These are phyloP conservation scores for Elaeidobius kamerunicus DNA, from an alignment of 2,888 invertebrate species.

Conservation along the genomic window DNA sequence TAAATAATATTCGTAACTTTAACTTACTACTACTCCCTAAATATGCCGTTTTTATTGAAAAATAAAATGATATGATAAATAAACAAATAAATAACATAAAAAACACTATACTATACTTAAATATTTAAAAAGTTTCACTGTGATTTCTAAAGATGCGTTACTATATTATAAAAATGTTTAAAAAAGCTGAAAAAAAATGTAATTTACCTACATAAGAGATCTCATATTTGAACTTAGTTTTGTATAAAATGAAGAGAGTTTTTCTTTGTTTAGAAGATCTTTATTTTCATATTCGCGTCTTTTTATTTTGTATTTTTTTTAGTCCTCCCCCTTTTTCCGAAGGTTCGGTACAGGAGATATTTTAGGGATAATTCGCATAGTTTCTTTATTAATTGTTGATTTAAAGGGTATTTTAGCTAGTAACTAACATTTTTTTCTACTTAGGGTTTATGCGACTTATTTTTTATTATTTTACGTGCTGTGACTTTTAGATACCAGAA, in stretches of 20 bases:
- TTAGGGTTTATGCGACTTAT: no score
- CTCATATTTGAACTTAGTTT: conserved; percentile 51
- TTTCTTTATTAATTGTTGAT: no score
- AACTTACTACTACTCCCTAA: conserved; percentile 15
- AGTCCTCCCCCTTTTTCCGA: conserved; percentile 10
- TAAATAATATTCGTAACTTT: conserved; percentile 4
- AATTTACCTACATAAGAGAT: conserved; percentile 51
- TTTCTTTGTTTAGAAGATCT: conserved; percentile 48
- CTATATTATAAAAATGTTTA: conserved; percentile 46
- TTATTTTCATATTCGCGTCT: conserved; percentile 44
- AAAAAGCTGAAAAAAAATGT: conserved; percentile 47
- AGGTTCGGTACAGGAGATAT: conserved; percentile 5
- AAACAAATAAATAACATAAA: conserved; percentile 15
- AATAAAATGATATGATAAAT: conserved; percentile 14
- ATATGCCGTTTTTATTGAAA: conserved; percentile 7
- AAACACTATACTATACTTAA: conserved; percentile 36
- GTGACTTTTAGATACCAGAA: no score
- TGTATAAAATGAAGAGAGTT: conserved; percentile 36
- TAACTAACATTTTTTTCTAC: no score
- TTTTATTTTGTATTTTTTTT: conserved; percentile 27
- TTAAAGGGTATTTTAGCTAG: no score
- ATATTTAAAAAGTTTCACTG: conserved; percentile 48
- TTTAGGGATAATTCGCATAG: no score
- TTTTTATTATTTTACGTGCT: no score
- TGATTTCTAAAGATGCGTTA: conserved; percentile 51